These are phyloP conservation scores for Drosophila trichaetosa DNA, from an alignment of 2,888 invertebrate genomes.

Conservation along the genomic window DNA sequence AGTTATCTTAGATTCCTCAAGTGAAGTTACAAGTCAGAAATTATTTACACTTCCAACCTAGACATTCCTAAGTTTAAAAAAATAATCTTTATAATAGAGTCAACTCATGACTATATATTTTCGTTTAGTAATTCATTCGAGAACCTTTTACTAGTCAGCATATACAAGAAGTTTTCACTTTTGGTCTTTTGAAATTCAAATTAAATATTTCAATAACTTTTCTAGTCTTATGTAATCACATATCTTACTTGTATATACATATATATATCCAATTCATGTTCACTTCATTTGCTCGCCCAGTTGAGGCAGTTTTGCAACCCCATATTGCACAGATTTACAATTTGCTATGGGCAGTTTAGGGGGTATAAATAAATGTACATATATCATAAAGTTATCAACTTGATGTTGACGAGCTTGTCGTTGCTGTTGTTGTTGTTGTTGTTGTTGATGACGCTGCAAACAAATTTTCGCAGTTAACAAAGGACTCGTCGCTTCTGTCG, in stretches of 20 bases:
- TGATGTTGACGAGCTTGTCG: slow-evolving; percentile 66
- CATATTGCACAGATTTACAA: slow-evolving; percentile 29
- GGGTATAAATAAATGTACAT: slow-evolving; percentile 24
- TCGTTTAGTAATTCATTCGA: neutral
- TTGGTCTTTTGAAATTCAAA: neutral
- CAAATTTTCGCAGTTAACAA: slow-evolving; percentile 81
- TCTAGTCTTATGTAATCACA: neutral
- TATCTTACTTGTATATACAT: neutral
- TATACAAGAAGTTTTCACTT: neutral
- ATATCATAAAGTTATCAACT: slow-evolving; percentile 73
- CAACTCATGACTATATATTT: too few species aligned
- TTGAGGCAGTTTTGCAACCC: slow-evolving; percentile 14
- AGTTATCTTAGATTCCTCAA: too few species aligned
- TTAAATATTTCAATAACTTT: neutral
- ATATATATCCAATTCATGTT: neutral
- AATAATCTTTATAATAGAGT: too few species aligned
- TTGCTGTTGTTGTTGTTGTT: slow-evolving; percentile 57
- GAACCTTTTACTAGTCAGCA: neutral
- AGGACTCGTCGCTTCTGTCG: slow-evolving; percentile 64
- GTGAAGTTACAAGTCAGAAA: too few species aligned
- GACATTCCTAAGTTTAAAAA: too few species aligned
- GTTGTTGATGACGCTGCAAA: slow-evolving; percentile 82
- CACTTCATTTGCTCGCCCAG: neutral
- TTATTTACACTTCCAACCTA: too few species aligned
- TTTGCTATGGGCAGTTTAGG: slow-evolving; percentile 48